phyloP scores from a whole-genome alignment of 2,113 vertebrate genomes.

The Trematocara nigrifrons region DNA sequence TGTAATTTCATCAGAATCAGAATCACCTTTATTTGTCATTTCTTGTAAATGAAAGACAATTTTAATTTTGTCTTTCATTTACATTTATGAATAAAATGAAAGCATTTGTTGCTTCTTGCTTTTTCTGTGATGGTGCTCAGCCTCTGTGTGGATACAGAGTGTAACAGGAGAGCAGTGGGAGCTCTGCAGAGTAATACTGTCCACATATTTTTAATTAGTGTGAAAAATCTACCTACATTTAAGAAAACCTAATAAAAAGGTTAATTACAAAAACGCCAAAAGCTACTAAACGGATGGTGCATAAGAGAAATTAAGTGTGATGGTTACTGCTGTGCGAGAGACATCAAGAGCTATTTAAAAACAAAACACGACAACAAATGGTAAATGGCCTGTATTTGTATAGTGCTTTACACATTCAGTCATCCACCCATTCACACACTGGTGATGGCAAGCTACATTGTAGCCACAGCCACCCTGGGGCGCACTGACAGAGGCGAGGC shows the following conservation, averaged over 20 bases:
- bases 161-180: neutral
- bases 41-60: too few relatives aligned
- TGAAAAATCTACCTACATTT: neutral
- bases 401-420: neutral
- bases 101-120: neutral
- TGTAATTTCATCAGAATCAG: neutral
- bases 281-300: neutral
- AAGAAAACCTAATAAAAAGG: neutral
- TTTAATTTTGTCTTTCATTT: neutral
- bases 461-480: neutral
- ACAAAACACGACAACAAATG: neutral
- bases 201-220: neutral
- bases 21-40: too few relatives aligned
- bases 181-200: neutral
- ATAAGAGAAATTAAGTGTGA: neutral
- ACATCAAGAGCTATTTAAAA: neutral
- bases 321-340: neutral
- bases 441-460: neutral
- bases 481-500: neutral
- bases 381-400: neutral
- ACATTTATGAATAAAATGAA: neutral
- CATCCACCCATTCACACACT: neutral
- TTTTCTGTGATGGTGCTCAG: neutral
- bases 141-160: neutral
- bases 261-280: neutral